These are phyloP conservation scores for Drosophila paracracens DNA, from an alignment of 2,888 invertebrate genomes.

Conservation along the genomic window DNA sequence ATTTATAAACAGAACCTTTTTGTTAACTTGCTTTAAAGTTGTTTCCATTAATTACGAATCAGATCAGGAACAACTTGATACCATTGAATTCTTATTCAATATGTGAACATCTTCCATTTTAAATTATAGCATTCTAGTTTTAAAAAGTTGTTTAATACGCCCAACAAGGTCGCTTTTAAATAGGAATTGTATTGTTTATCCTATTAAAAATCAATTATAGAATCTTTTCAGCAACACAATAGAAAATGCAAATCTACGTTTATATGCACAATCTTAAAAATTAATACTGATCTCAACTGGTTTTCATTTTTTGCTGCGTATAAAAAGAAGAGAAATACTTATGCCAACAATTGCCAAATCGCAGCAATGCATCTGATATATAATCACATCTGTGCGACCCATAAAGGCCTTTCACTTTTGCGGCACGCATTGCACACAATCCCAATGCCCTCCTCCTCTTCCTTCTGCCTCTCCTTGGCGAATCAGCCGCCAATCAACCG, in stretches of 20 bases:
- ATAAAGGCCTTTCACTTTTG: constrained; percentile 75
- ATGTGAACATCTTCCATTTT: constrained; percentile 21
- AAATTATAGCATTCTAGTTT: constrained; percentile 30
- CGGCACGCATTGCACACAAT: constrained; percentile 62
- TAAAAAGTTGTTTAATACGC: constrained; percentile 57
- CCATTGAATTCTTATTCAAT: constrained; percentile 27
- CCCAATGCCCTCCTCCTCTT: constrained; percentile 6
- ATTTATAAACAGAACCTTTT: constrained; percentile 7
- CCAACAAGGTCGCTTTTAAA: constrained; percentile 28
- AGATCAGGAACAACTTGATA: constrained; percentile 27
- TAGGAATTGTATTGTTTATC: constrained; percentile 42
- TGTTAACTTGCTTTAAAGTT: constrained; percentile 17
- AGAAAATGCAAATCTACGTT: constrained; percentile 58
- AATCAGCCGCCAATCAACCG: constrained; percentile 33
- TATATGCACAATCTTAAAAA: constrained; percentile 10
- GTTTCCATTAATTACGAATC: constrained; percentile 36
- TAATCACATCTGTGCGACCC: constrained; percentile 71
- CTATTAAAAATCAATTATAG: constrained; percentile 43
- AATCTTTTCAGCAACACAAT: constrained; percentile 51
- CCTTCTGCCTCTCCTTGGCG: constrained; percentile 6
- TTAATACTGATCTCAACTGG: constrained; percentile 40
- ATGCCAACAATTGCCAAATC: constrained; percentile 68
- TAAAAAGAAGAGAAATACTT: constrained; percentile 42
- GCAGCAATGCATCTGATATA: constrained; percentile 53
- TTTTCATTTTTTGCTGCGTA: constrained; percentile 31